These are phyloP conservation scores for Chascanopsetta lugubris DNA, from an alignment of 2,113 vertebrate species.

Conservation along the genomic window DNA sequence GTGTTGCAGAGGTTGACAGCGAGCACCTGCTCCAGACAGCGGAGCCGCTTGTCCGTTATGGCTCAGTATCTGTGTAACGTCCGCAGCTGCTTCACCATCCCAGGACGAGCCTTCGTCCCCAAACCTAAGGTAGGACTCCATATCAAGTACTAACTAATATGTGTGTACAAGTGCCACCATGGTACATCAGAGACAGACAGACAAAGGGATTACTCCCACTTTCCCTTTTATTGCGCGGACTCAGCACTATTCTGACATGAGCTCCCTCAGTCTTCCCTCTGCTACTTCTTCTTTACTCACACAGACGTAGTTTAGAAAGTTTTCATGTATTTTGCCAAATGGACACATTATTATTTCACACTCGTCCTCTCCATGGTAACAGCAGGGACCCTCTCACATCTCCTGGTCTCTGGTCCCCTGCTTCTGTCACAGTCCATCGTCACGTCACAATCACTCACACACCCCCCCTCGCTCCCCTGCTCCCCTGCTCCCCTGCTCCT, in stretches of 20 bases:
- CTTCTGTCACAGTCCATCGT: constrained; percentile 41
- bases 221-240: not conserved
- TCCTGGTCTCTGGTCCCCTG: constrained; percentile 31
- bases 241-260: not conserved
- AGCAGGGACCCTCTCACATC: constrained; percentile 9
- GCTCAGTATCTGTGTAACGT: constrained; percentile 92
- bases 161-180: no score
- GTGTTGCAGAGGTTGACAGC: constrained; percentile 87
- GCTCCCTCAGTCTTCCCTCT: not conserved
- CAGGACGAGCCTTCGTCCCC: constrained; percentile 92
- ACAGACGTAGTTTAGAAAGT: not conserved
- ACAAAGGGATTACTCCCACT: no score
- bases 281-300: not conserved
- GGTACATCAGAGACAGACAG: no score
- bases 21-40: constrained; percentile 84
- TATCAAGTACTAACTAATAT: no score
- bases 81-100: constrained; percentile 87
- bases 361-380: not conserved
- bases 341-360: constrained; percentile 28
- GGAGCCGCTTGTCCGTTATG: constrained; percentile 94
- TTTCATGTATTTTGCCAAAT: constrained; percentile 5
- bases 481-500: constrained; percentile 22
- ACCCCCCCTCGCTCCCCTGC: no score
- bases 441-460: constrained; percentile 48
- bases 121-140: constrained; percentile 88